These are phyloP conservation scores for Hippocampus comes DNA, from an alignment of 2,113 vertebrate genomes.

Conservation along the genomic window DNA sequence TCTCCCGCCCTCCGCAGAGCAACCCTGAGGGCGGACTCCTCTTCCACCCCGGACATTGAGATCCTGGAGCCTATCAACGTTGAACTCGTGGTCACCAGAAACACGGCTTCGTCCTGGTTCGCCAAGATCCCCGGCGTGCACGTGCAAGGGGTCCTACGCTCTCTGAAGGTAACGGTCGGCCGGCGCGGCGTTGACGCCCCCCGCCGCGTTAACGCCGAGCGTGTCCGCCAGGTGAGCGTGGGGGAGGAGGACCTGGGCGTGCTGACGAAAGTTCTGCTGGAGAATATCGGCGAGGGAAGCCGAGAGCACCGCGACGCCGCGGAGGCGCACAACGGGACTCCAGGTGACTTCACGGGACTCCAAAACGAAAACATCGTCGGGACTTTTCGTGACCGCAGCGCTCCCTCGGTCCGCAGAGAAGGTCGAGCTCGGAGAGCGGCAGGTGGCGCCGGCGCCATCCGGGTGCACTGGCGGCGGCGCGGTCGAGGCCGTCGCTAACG, in stretches of 20 bases:
- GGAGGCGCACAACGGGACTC: conserved; percentile 43
- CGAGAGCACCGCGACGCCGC: conserved; percentile 27
- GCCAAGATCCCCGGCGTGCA: conserved; percentile 80
- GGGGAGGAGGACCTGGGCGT: conserved; percentile 86
- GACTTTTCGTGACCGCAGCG: background rate
- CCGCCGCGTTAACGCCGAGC: background rate
- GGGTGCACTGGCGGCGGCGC: background rate
- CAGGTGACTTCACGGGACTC: conserved; percentile 40
- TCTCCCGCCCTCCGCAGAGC: conserved; percentile 61
- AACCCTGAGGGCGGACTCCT: conserved; percentile 55
- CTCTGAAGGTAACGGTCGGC: conserved; percentile 74
- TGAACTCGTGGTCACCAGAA: conserved; percentile 81
- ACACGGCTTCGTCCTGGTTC: conserved; percentile 88
- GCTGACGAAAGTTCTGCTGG: conserved; percentile 82
- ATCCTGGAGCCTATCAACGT: conserved; percentile 91
- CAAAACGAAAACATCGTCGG: background rate
- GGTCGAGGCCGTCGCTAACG: background rate
- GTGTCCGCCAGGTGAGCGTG: conserved; percentile 75
- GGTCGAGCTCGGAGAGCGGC: conserved; percentile 35
- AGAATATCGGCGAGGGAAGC: conserved; percentile 86
- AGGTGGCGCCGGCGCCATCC: conserved; percentile 34
- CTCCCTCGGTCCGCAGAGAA: conserved; percentile 41
- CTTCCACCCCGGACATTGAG: conserved; percentile 72
- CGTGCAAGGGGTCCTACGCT: conserved; percentile 80
- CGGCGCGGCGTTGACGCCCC: background rate